phyloP scores from a whole-genome alignment of 2,113 vertebrate genomes.

The Corydoras maculifer region DNA sequence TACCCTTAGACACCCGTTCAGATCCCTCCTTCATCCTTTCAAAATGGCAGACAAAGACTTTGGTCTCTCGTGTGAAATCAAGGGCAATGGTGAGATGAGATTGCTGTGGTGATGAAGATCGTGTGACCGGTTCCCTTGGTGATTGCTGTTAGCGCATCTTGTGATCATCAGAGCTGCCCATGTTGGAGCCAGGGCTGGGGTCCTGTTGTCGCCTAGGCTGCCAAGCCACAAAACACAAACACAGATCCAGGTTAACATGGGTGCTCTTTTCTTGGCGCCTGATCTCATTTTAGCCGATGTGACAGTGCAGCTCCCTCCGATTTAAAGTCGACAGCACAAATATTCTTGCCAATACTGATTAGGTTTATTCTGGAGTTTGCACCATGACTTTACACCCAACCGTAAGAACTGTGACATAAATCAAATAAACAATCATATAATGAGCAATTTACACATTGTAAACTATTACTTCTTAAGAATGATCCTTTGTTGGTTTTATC shows the following conservation, averaged over 20 bases:
- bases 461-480: too few species aligned
- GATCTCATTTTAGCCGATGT: too few species aligned
- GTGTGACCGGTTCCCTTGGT: conserved; percentile 37
- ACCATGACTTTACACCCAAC: too few species aligned
- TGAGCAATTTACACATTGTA: too few species aligned
- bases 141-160: conserved; percentile 79
- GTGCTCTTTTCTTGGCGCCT: background rate
- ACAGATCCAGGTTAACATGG: conserved; percentile 19
- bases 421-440: too few species aligned
- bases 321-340: too few species aligned
- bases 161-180: conserved; percentile 88
- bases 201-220: conserved; percentile 98
- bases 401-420: too few species aligned
- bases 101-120: conserved; percentile 33
- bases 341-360: too few species aligned
- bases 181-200: conserved; percentile 88
- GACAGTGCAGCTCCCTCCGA: too few species aligned
- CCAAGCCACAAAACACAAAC: conserved; percentile 26
- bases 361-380: too few species aligned
- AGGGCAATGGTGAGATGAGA: conserved; percentile 34
- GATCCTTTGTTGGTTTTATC: too few species aligned
- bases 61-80: conserved; percentile 49
- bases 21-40: too few species aligned
- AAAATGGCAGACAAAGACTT: conserved; percentile 25
- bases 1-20: conserved; percentile 34